A percentile compares a stretch with the other conserved stretches of the same genome.
Conservation (phyloP, 2,113 vertebrate genomes). For the Podiceps cristatus region DNA sequence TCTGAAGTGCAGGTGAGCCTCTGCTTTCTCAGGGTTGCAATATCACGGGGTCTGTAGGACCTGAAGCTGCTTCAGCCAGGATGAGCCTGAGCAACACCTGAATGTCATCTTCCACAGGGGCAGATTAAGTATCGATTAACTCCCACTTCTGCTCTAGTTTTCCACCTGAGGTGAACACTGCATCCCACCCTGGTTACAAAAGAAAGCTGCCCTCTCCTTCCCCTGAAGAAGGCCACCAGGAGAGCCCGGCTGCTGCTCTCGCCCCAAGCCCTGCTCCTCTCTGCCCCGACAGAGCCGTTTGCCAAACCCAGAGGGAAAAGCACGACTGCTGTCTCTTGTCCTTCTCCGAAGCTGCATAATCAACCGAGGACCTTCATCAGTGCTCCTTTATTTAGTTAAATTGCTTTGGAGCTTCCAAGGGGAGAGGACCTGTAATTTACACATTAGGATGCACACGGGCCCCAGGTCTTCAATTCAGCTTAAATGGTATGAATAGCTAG, state of each 20-base stretch:
- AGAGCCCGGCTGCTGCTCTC: fast-evolving
- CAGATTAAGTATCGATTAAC: not conserved
- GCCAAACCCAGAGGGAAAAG: not conserved
- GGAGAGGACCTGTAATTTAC: conserved; percentile 8
- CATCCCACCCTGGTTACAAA: not conserved
- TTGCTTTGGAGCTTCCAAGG: not conserved
- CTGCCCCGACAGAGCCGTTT: fast-evolving
- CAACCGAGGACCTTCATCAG: not conserved
- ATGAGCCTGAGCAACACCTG: not conserved
- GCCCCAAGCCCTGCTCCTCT: not conserved
- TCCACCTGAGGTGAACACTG: not conserved
- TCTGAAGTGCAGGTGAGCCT: not conserved
- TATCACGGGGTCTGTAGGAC: not conserved
- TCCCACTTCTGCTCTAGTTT: not conserved
- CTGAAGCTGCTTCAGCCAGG: not conserved
- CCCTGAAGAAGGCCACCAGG: too few species aligned
- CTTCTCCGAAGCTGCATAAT: not conserved
- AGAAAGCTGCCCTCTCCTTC: not conserved
- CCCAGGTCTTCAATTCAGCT: not conserved
- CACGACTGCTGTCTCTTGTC: not conserved
- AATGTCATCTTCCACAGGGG: not conserved
- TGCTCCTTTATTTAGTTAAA: not conserved
- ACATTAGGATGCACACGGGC: not conserved
- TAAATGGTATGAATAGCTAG: conserved; percentile 16
- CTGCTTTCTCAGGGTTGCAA: not conserved